phyloP scores from a whole-genome alignment of 2,797 vertebrate genomes.

The Acipenser ruthenus region DNA sequence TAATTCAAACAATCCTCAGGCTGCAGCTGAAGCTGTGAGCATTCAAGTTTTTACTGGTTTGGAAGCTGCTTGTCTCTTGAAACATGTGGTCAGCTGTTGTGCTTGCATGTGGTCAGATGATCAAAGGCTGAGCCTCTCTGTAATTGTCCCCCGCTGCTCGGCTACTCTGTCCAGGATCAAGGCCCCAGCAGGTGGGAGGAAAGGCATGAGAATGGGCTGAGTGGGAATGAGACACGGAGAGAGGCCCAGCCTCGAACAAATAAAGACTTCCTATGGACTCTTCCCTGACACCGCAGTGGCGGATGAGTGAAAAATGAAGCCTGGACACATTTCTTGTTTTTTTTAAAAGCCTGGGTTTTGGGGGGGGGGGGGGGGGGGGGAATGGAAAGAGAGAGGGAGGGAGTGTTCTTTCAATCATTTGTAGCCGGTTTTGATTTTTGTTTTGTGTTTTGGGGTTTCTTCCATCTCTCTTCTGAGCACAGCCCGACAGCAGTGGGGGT shows the following conservation, averaged over 20 bases:
- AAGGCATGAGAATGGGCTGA: slow-evolving; percentile 94
- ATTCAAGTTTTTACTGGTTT: slow-evolving; percentile 51
- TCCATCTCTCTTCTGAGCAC: too few species aligned
- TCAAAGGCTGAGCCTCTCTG: slow-evolving; percentile 95
- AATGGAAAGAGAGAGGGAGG: slow-evolving; percentile 31
- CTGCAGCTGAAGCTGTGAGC: slow-evolving; percentile 2
- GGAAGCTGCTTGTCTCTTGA: slow-evolving; percentile 89
- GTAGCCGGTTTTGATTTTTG: background rate
- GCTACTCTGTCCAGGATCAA: slow-evolving; percentile 95
- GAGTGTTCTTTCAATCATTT: slow-evolving; percentile 59
- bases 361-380: too few species aligned
- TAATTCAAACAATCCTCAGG: background rate
- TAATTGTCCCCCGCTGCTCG: slow-evolving; percentile 98
- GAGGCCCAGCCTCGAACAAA: slow-evolving; percentile 96
- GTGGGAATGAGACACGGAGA: slow-evolving; percentile 88
- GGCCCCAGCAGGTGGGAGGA: slow-evolving; percentile 98
- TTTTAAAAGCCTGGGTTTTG: too few species aligned
- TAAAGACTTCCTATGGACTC: slow-evolving; percentile 98
- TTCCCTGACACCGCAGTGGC: slow-evolving; percentile 92
- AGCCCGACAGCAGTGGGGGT: slow-evolving; percentile 26
- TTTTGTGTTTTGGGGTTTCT: too few species aligned
- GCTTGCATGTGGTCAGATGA: slow-evolving; percentile 99
- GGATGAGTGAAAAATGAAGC: slow-evolving; percentile 88
- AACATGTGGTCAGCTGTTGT: slow-evolving; percentile 99
- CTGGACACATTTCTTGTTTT: slow-evolving; percentile 68